Base-by-base conservation (phyloP, 2,888 invertebrate species). In the Drosophila merina region DNA sequence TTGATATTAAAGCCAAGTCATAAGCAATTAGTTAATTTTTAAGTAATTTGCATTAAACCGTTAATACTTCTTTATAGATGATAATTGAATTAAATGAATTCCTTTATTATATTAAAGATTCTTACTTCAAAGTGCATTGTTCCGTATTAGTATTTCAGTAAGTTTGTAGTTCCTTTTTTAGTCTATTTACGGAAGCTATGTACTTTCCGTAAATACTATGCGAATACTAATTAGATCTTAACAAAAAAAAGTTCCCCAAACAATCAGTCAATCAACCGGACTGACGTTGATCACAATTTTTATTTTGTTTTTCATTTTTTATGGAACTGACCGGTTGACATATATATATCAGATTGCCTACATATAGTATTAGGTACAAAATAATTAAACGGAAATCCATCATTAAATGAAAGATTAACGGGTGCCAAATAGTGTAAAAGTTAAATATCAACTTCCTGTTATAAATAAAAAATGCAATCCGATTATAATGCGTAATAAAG, bases 381-480 rank as follows among this genome's bases (percentile, higher is more conserved):
- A 36, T 36, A 36, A 36, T 12, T 36, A 36, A 76, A 57, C 76
- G 76, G 75, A 75, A 77, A 48, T 44, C 26, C 49, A 52, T 64
- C 25, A 58, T 73, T 74, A 57, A 51, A 30, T 47, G 69, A 33
- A n/a, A 66, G 63, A 62, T 62, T 44, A 51, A 47, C 6, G 33
- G 25, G 54, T 68, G 28, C 4, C 51, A 28, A 68, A 38, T 9
- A 45, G 33, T 44, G 38, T n/a, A 50, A 49, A 14, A 36, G 42
- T 36, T 20, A 57, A 62, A 51, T 50, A 52, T 2, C 31, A 31
- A 3, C 31, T 60, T 52, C 36, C 57, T 36, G 49, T 25, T 40
- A 40, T n/a, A 69, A 70, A 70, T 48, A 52, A 36, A 26, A 48
- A 14, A 14, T 14, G 20, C 20, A 20, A 20, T 20, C 2, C 20